These are phyloP conservation scores for Hymenopus coronatus DNA, from an alignment of 2,888 invertebrate species.

Conservation along the genomic window DNA sequence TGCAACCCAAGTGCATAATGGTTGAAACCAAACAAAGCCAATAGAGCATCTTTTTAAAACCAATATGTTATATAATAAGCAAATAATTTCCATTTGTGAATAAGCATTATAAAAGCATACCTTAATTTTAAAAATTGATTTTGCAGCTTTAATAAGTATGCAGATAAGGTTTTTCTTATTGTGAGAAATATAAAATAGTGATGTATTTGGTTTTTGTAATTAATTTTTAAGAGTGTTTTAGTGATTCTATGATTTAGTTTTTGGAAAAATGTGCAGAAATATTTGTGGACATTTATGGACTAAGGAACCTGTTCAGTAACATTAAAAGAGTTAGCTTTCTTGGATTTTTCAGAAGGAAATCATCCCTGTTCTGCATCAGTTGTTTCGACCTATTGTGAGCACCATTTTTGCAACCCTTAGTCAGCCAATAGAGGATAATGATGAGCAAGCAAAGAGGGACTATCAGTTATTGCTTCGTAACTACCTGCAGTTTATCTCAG, in stretches of 20 bases:
- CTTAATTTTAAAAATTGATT: too few relatives aligned
- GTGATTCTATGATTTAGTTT: background rate
- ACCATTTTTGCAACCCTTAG: constrained; percentile 46
- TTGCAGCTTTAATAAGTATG: too few relatives aligned
- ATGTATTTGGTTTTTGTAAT: too few relatives aligned
- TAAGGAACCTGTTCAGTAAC: background rate
- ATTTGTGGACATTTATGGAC: background rate
- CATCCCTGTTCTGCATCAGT: constrained; percentile 50
- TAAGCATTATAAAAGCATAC: too few relatives aligned
- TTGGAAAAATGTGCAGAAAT: constrained; percentile 1
- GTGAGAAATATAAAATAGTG: too few relatives aligned
- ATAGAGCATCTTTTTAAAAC: too few relatives aligned
- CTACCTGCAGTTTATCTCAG: constrained; percentile 51
- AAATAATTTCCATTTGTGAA: too few relatives aligned
- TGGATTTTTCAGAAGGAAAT: constrained; percentile 48
- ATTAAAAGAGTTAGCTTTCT: constrained; percentile 23
- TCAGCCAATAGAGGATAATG: constrained; percentile 48
- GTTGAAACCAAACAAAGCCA: too few relatives aligned
- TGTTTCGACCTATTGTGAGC: constrained; percentile 51
- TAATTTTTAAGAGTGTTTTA: too few relatives aligned
- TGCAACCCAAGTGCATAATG: too few relatives aligned
- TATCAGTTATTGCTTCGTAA: constrained; percentile 49
- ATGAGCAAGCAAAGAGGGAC: constrained; percentile 49
- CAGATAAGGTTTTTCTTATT: too few relatives aligned
- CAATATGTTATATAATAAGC: too few relatives aligned